Evolutionary conservation across 2,797 vertebrate species (phyloP).

Genomic region (Podargus strigoides): DNA sequence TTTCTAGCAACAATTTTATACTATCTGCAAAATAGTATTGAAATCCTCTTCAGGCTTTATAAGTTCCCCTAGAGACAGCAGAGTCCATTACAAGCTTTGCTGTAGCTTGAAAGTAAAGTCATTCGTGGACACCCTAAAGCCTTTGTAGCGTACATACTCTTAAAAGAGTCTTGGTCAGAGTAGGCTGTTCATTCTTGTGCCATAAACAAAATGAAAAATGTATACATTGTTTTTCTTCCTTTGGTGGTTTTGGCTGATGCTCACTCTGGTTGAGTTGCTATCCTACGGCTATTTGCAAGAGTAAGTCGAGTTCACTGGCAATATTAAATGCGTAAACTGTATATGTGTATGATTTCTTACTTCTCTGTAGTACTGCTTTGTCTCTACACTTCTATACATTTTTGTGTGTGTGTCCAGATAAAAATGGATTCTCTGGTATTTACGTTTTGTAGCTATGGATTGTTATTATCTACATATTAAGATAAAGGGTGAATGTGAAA

Average conservation of each 20-base stretch:
- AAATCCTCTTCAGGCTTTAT: neutral
- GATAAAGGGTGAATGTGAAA: neutral
- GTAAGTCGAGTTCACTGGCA: neutral
- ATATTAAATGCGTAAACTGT: neutral
- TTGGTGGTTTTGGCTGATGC: neutral
- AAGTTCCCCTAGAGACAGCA: neutral
- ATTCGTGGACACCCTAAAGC: neutral
- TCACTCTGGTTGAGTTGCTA: neutral
- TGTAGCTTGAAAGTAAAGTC: neutral
- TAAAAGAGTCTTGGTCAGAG: neutral
- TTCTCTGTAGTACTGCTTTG: neutral
- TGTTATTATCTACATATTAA: neutral
- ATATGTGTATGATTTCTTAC: neutral
- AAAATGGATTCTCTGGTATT: neutral
- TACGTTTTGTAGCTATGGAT: neutral
- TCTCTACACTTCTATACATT: rapidly evolving
- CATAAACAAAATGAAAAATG: neutral
- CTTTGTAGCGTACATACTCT: neutral
- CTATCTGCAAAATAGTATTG: neutral
- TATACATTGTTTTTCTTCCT: neutral
- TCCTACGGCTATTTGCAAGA: neutral
- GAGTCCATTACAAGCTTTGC: neutral
- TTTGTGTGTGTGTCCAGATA: neutral
- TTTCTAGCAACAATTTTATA: neutral
- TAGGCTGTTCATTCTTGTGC: neutral